These are phyloP conservation scores for Caenorhabditis latens DNA, from an alignment of 1,140 invertebrate species.

Conservation along the genomic window DNA sequence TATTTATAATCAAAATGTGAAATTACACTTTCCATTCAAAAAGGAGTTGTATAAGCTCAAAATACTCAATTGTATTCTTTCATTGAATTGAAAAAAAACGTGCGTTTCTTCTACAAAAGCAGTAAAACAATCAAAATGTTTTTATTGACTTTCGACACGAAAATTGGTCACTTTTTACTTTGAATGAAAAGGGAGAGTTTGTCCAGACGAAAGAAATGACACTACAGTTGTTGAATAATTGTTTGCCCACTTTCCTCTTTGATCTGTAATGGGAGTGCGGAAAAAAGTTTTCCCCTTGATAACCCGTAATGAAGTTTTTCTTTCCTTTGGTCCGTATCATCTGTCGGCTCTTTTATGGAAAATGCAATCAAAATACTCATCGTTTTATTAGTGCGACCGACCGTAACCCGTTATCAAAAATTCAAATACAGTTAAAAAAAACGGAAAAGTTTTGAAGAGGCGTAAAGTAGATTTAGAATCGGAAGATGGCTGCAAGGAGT, in stretches of 20 bases:
- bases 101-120: background rate
- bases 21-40: too few species aligned
- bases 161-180: background rate
- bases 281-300: background rate
- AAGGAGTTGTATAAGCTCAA: too few species aligned
- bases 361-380: background rate
- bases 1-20: too few species aligned
- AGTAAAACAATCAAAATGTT: slow-evolving; percentile 14
- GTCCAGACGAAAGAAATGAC: background rate
- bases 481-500: background rate
- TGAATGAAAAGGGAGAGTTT: background rate
- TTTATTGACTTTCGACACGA: slow-evolving; percentile 11
- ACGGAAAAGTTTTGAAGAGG: background rate
- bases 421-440: background rate
- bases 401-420: slow-evolving; percentile 31
- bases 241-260: background rate
- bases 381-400: slow-evolving; percentile 22
- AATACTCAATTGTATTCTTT: too few species aligned
- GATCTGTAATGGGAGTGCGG: background rate
- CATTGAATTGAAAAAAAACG: background rate
- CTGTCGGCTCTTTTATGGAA: background rate
- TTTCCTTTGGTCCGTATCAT: background rate
- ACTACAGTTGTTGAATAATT: background rate
- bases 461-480: background rate
- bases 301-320: too few species aligned